Evolutionary conservation across 2,113 vertebrate species (phyloP).

Genomic region (Aramus guarauna): DNA sequence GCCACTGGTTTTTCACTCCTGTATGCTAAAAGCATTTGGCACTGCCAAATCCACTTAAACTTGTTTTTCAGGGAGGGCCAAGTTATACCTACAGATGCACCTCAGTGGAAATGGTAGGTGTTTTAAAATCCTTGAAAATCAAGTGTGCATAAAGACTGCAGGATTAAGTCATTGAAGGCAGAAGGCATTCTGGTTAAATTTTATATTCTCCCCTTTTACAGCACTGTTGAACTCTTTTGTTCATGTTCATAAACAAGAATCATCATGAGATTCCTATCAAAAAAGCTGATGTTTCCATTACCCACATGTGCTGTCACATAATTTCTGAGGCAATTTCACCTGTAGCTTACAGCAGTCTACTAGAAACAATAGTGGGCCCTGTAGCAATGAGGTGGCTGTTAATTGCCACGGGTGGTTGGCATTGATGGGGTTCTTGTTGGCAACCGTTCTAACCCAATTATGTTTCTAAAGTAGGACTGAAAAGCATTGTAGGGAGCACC

Average conservation of each 20-base stretch:
- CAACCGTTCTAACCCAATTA: constrained; percentile 56
- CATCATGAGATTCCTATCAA: not conserved
- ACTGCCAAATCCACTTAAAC: not conserved
- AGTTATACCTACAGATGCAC: not conserved
- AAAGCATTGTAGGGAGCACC: constrained; percentile 37
- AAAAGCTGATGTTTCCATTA: not conserved
- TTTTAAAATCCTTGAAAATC: not conserved
- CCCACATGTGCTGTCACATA: not conserved
- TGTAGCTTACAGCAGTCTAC: not conserved
- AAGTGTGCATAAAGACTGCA: not conserved
- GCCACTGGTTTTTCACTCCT: not conserved
- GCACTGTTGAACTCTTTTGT: not conserved
- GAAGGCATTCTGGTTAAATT: not conserved
- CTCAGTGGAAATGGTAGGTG: not conserved
- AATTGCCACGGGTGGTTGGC: constrained; percentile 4
- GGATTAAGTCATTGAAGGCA: not conserved
- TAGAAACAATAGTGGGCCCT: constrained; percentile 11
- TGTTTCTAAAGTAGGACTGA: constrained; percentile 36
- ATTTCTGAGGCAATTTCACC: not conserved
- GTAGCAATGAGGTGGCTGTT: not conserved
- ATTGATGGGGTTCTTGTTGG: constrained; percentile 16
- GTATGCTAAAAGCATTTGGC: not conserved
- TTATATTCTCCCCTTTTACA: not conserved
- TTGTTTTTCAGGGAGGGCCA: not conserved
- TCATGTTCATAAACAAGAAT: not conserved